A percentile compares a stretch with the other conserved stretches of the same genome.
Evolutionary conservation across 2,797 vertebrate genomes (phyloP).

Genomic region (Nannoperca australis): DNA sequence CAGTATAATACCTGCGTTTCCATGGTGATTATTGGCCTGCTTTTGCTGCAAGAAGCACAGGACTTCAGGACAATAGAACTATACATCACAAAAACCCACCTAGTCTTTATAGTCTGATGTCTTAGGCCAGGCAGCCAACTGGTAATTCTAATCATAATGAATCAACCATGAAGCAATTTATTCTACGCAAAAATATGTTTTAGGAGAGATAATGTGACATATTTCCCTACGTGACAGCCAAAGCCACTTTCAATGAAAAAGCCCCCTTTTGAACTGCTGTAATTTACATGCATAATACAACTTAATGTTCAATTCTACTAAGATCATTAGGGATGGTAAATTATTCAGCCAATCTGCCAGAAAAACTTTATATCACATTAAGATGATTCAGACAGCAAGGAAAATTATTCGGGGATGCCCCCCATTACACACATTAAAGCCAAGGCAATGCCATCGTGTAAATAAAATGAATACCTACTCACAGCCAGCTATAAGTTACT

Average conservation of each 20-base stretch:
- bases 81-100: conserved; percentile 2
- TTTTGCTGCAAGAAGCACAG: neutral
- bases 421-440: too few species aligned
- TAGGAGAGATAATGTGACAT: conserved; percentile 11
- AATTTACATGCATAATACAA: conserved; percentile 76
- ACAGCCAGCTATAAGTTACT: too few species aligned
- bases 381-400: conserved; percentile 68
- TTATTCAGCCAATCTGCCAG: conserved; percentile 74
- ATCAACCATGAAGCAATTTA: conserved; percentile 23
- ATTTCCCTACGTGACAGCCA: conserved; percentile 38
- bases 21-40: neutral
- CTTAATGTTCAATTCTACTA: conserved; percentile 75
- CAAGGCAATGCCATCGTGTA: too few species aligned
- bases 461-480: too few species aligned
- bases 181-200: conserved; percentile 31
- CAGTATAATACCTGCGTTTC: neutral
- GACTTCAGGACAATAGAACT: neutral
- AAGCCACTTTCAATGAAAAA: conserved; percentile 40
- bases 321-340: conserved; percentile 76
- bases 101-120: neutral
- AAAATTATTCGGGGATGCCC: conserved; percentile 50
- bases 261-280: conserved; percentile 55
- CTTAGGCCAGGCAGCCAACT: neutral
- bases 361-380: conserved; percentile 61
- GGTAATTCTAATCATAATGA: conserved; percentile 14